Conservation (phyloP, 2,113 vertebrate genomes). For the Strigops habroptila region DNA sequence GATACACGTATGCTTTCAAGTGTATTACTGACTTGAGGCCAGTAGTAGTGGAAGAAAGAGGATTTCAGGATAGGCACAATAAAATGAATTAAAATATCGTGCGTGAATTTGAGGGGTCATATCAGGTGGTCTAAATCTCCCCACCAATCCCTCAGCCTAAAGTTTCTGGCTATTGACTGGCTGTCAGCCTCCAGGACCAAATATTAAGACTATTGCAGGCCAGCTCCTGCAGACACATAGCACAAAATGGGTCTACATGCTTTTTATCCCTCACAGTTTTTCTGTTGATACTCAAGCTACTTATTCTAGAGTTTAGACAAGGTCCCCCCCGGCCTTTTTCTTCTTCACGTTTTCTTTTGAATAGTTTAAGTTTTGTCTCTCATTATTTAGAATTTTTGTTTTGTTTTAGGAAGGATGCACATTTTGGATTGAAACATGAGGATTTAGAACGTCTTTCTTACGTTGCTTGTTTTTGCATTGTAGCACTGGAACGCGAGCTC, state of each 20-base stretch:
- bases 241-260: not conserved
- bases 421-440: not conserved
- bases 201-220: not conserved
- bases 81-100: not conserved
- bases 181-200: not conserved
- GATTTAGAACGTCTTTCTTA: not conserved
- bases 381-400: not conserved
- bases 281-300: not conserved
- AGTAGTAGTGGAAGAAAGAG: not conserved
- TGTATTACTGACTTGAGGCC: not conserved
- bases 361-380: not conserved
- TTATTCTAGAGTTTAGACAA: not conserved
- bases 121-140: not conserved
- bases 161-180: not conserved
- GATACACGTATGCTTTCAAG: not conserved
- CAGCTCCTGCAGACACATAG: not conserved
- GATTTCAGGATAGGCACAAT: not conserved
- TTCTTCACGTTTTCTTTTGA: not conserved
- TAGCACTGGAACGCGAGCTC: not conserved
- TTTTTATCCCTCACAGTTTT: not conserved
- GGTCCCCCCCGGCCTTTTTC: rapidly evolving
- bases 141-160: not conserved
- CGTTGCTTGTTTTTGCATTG: not conserved
- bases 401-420: not conserved
- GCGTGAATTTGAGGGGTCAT: not conserved